Evolutionary conservation across 2,797 vertebrate species (phyloP), one percentile per base, ranked within the genome.

Genomic region (Psittacula derbiana): DNA sequence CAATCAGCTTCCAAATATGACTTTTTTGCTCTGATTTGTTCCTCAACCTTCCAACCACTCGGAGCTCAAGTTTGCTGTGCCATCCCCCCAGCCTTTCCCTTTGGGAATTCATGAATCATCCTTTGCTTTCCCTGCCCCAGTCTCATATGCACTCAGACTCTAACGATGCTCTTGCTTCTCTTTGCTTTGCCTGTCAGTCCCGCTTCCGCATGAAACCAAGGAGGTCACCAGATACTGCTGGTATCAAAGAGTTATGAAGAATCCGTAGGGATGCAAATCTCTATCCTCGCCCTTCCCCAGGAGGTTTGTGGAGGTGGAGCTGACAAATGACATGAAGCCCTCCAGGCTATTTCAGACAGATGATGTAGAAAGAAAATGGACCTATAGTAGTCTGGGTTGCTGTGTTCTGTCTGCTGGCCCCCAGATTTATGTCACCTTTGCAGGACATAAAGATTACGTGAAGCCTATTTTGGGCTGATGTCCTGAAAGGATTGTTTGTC

Each of bases 391-490:
- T 60, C 72, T 65, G 64, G 55, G 76, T 91, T 69, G 10, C 52
- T 74, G 49, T 75, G 72, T 82, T 90, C 61, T 94, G 64, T 78
- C 69, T 92, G 31, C 58, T 86, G 71, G 83, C 47, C 79, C 33
- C 78, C 19, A 43, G 41, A 80, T 85, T 92, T 89, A 78, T 94
- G 82, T 90, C 28, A 85, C 49, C 57, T 94, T 81, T 71, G 30
- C 15, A 74, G 33, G 41, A 33, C 9, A 74, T 12, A 60, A 76
- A 73, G 78, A 81, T 80, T 84, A 64, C 0, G 8, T 72, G 76
- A 70, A 90, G 75, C 16, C 73, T 94, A 79, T 94, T 97, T 96
- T 71, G 46, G 73, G 73, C 21, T 88, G 65, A 78, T 84, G 58
- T 84, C 76, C 82, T 75, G 38, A 74, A 76, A 88, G 27, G 50